Evolutionary conservation across 2,113 vertebrate species (phyloP), one percentile per base, ranked within the genome.

Genomic region (Callopanchax toddi): DNA sequence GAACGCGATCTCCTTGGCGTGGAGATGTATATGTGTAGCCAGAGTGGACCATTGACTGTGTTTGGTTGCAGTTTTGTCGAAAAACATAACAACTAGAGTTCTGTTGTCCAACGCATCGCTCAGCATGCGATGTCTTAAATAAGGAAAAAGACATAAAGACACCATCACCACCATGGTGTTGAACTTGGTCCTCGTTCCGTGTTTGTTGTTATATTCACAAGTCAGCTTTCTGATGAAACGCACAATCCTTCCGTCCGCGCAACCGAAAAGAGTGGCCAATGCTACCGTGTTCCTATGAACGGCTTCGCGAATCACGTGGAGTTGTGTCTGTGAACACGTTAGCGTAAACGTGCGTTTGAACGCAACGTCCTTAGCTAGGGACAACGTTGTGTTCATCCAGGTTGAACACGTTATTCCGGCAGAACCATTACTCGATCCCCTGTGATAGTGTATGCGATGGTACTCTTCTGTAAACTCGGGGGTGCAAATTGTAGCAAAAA

Each of bases 51-150:
- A 72, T 5, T 72, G 53, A 17, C 21, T 34, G 20, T 72, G 69
- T 25, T n/a, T 72, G 12, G 60, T 52, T 17, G 3, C 17, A 10
- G 45, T 58, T 10, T 72, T 72, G 25, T 72, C 69, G 7, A 72
- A 72, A 21, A 21, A 72, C 45, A 72, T 58, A 6, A 72, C 13
- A 25, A 72, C 69, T 20, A 72, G 5, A 0, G 26, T 37, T 20
- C 25, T 64, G 36, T 44, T 42, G 44, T 72, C 9, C 1, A 50
- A 64, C 1, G 15, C 4, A 0, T 21, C 21, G 12, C 26, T 7
- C 29, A 32, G 1, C 5, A 72, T 5, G 0, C 20, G 9, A 6
- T 63, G 59, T 5, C 43, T 43, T 17, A 71, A 42, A 7, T 71
- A 60, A 0, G 67, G 67, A 13, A 71, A 62, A 11, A 56, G 4